Evolutionary conservation across 2,888 invertebrate species (phyloP), one percentile per base, ranked within the genome.

Genomic region (Parascotia fuliginaria): DNA sequence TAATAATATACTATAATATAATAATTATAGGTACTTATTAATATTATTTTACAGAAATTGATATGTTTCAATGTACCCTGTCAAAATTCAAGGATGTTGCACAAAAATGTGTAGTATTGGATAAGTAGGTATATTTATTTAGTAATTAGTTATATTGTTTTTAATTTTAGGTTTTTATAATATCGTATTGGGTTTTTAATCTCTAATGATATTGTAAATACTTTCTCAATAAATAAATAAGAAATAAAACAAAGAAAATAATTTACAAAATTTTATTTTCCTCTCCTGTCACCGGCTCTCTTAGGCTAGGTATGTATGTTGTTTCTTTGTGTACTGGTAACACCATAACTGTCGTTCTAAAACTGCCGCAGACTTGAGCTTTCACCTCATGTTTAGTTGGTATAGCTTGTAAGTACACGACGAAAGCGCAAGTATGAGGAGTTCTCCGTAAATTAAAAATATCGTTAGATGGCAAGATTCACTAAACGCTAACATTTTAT

Each of bases 181-280:
- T n/a, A n/a, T n/a, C n/a, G n/a, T n/a, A n/a, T n/a, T n/a, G n/a
- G n/a, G n/a, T n/a, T n/a, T n/a, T n/a, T n/a, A n/a, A n/a, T n/a
- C n/a, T n/a, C n/a, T n/a, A n/a, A n/a, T n/a, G n/a, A n/a, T n/a
- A n/a, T n/a, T n/a, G n/a, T n/a, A n/a, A 19, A 3, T 19, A 19
- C 5, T 2, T 19, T 19, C 19, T 24, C 7, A 24, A 1, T 24
- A 9, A 9, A 29, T 45, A 29, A n/a, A 3, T 22, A 9, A 9
- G 9, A 22, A 55, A 70, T 69, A 60, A 89, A 89, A 88, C 84
- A 71, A 81, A 42, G 38, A 45, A 69, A 55, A 59, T 89, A 85
- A 85, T 90, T 90, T 90, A 90, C 85, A 92, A 91, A 92, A 89
- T 83, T 85, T 90, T 89, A 87, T 87, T 82, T 85, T 85, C 81